Evolutionary conservation across 1,140 invertebrate genomes (phyloP).

Genomic region (Calephelis virginiensis): DNA sequence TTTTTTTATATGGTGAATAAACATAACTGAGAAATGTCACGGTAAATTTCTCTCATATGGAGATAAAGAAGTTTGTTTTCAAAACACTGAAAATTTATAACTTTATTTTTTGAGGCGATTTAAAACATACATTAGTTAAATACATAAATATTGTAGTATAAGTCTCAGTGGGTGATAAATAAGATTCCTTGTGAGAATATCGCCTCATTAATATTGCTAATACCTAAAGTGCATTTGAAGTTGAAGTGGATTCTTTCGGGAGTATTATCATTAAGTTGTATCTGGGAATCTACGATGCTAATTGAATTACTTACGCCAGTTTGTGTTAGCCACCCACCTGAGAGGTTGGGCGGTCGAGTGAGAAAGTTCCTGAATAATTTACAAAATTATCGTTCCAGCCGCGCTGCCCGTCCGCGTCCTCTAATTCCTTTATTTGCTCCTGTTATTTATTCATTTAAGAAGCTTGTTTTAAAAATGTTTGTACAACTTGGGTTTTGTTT

Average conservation of each 20-base stretch:
- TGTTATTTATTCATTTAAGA: slow-evolving; percentile 7
- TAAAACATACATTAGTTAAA: too few species aligned
- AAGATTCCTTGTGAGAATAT: too few species aligned
- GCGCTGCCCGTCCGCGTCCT: neutral
- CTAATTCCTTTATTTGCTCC: slow-evolving; percentile 10
- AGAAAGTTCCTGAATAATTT: slow-evolving; percentile 13
- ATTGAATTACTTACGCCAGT: slow-evolving; percentile 3
- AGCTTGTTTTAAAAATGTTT: slow-evolving; percentile 12
- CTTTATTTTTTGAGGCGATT: too few species aligned
- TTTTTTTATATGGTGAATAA: too few species aligned
- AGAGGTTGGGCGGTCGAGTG: neutral
- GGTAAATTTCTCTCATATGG: too few species aligned
- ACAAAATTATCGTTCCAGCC: slow-evolving; percentile 6
- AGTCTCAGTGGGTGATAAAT: too few species aligned
- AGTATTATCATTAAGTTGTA: neutral
- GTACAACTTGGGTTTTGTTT: neutral
- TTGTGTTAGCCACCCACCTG: slow-evolving; percentile 7
- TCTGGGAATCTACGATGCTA: neutral
- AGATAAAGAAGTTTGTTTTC: too few species aligned
- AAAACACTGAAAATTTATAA: too few species aligned
- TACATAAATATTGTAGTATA: too few species aligned
- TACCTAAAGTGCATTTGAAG: too few species aligned
- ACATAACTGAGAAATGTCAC: too few species aligned
- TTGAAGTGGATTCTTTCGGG: neutral
- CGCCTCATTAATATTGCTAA: too few species aligned